These are phyloP conservation scores for Chrysocyon brachyurus DNA, from an alignment of 2,797 vertebrate species.

Conservation along the genomic window DNA sequence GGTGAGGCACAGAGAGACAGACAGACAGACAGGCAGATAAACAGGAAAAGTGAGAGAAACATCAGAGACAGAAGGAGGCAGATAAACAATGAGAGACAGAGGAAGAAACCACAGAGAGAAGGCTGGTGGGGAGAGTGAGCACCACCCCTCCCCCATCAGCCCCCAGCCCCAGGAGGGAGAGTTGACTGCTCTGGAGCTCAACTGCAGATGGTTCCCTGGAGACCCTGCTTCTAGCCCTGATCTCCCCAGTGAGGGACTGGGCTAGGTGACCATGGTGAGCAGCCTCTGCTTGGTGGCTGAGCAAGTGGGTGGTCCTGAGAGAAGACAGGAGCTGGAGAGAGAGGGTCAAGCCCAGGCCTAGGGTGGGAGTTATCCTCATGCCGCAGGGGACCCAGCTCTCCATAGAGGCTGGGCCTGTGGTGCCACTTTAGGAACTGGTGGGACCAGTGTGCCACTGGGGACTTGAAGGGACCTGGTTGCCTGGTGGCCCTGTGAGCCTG, in stretches of 20 bases:
- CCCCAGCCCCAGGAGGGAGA: background rate
- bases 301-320: background rate
- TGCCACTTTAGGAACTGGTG: background rate
- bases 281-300: background rate
- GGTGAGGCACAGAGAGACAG: background rate
- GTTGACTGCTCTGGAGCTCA: background rate
- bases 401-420: background rate
- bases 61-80: background rate
- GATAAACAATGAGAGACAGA: background rate
- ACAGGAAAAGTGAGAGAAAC: background rate
- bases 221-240: background rate
- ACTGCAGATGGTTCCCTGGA: background rate
- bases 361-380: background rate
- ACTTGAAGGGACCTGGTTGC: background rate
- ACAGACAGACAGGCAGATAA: background rate
- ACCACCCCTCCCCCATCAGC: rapidly evolving
- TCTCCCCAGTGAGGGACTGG: background rate
- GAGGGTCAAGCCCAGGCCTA: background rate
- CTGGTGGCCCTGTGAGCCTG: background rate
- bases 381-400: background rate
- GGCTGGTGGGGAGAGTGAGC: background rate
- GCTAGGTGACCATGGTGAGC: background rate
- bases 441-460: background rate
- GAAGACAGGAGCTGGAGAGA: background rate
- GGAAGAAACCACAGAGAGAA: background rate